These are phyloP conservation scores for Tapirus terrestris DNA, from an alignment of 2,113 vertebrate genomes.

Conservation along the genomic window DNA sequence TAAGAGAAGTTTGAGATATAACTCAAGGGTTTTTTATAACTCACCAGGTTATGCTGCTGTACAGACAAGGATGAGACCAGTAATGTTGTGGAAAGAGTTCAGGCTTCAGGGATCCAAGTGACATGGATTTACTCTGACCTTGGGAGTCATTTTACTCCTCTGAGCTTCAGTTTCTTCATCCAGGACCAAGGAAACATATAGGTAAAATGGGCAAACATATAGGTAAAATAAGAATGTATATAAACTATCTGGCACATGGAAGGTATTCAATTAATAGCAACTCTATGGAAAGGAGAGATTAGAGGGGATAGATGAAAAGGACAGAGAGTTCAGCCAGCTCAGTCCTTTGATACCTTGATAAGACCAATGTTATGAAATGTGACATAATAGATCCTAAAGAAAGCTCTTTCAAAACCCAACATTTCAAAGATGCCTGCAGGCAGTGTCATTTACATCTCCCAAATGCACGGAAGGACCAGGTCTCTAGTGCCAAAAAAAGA, in stretches of 20 bases:
- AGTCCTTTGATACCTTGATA: background rate
- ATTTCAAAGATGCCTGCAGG: background rate
- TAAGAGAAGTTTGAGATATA: background rate
- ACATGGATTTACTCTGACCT: background rate
- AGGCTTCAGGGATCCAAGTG: background rate
- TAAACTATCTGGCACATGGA: background rate
- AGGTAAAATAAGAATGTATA: background rate
- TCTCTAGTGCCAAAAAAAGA: background rate
- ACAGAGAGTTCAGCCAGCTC: background rate
- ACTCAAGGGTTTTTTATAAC: background rate
- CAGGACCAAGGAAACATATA: background rate
- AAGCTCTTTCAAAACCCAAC: background rate
- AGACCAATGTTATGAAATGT: background rate
- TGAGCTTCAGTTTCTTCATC: background rate
- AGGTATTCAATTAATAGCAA: background rate
- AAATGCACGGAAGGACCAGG: background rate
- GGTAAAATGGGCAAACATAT: background rate
- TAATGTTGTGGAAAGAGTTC: background rate
- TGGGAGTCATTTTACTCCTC: background rate
- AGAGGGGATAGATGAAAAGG: background rate
- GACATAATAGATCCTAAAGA: background rate
- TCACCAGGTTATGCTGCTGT: background rate
- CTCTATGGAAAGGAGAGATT: background rate
- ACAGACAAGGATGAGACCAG: background rate
- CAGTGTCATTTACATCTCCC: background rate